Conservation (phyloP, 2,888 invertebrate genomes). For the Selenia dentaria region DNA sequence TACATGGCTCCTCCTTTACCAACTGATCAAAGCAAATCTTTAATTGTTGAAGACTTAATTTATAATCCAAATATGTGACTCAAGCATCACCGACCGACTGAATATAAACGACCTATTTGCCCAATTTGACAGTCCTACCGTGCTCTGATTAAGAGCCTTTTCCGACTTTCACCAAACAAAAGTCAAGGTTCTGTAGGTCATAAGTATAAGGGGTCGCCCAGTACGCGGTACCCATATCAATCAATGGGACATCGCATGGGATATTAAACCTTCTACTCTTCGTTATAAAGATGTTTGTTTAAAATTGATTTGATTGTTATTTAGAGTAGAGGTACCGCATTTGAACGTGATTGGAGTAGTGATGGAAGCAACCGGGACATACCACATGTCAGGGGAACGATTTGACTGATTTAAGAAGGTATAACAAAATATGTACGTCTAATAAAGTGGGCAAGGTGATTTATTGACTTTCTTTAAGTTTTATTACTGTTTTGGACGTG, state of each 20-base stretch:
- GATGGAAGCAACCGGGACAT: constrained; percentile 40
- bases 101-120: constrained; percentile 17
- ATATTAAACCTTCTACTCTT: constrained; percentile 41
- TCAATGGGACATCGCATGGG: constrained; percentile 41
- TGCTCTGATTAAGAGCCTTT: constrained; percentile 44
- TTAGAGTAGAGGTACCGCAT: constrained; percentile 43
- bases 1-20: too few species aligned
- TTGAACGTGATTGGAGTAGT: constrained; percentile 63
- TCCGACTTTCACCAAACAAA: constrained; percentile 69
- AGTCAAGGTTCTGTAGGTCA: constrained; percentile 76
- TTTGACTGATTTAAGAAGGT: not conserved
- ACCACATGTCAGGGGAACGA: constrained; percentile 10
- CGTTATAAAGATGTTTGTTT: constrained; percentile 29
- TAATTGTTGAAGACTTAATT: too few species aligned
- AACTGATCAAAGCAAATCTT: too few species aligned
- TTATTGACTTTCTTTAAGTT: too few species aligned
- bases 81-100: constrained; percentile 9
- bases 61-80: not conserved
- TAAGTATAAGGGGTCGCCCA: constrained; percentile 62
- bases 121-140: constrained; percentile 19
- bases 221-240: constrained; percentile 59
- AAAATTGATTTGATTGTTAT: constrained; percentile 33
- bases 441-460: too few species aligned
- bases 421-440: too few species aligned
- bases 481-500: too few species aligned